phyloP scores from a whole-genome alignment of 37 sponge, comb jelly and placozoan genomes.

The Theonella swinhoei region DNA sequence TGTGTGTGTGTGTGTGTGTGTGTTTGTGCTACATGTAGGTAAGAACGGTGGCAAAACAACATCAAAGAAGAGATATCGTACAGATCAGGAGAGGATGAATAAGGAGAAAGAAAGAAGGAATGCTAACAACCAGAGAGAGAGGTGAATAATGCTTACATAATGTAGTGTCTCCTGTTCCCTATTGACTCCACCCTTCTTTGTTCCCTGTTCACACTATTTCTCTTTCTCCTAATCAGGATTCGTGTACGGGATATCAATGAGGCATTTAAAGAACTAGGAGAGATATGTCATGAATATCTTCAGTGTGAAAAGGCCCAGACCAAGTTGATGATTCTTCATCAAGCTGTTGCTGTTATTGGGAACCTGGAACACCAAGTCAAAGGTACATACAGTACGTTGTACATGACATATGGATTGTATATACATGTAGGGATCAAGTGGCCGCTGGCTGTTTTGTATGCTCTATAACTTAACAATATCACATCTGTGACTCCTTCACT shows the following conservation, averaged over 20 bases:
- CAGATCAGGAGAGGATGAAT: constrained; percentile 62
- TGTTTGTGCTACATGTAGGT: too few relatives aligned
- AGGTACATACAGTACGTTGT: constrained; percentile 40
- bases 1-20: too few relatives aligned
- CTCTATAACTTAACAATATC: neutral
- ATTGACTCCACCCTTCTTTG: too few relatives aligned
- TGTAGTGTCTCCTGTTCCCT: too few relatives aligned
- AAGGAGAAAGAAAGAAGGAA: constrained; percentile 88
- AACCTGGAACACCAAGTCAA: constrained; percentile 84
- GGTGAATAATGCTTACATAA: constrained; percentile 40
- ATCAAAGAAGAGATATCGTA: constrained; percentile 18
- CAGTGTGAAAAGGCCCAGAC: constrained; percentile 90
- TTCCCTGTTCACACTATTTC: neutral
- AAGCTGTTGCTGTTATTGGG: constrained; percentile 90
- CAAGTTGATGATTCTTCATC: constrained; percentile 91
- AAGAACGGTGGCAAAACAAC: too few relatives aligned
- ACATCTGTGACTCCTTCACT: neutral
- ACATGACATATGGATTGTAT: neutral
- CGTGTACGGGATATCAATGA: constrained; percentile 96
- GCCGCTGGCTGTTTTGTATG: neutral
- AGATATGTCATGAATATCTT: constrained; percentile 86
- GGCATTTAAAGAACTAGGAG: constrained; percentile 95
- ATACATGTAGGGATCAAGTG: neutral
- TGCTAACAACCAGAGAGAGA: constrained; percentile 94
- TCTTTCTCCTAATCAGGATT: constrained; percentile 43